phyloP scores from a whole-genome alignment of 2,113 vertebrate species.

The Datnioides undecimradiatus region DNA sequence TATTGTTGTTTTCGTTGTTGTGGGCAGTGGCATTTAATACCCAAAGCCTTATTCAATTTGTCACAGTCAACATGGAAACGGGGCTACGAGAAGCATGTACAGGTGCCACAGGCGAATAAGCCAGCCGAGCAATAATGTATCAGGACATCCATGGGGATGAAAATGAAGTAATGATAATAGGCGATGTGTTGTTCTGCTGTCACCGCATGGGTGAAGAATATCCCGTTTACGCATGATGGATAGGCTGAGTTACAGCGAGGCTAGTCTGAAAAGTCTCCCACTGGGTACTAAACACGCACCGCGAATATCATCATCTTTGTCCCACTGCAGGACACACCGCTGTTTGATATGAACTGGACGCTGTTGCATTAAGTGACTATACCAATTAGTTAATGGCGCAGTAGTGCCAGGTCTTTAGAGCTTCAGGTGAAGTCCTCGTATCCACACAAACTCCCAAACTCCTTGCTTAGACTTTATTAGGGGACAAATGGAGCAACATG shows the following conservation, averaged over 20 bases:
- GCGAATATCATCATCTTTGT: constrained; percentile 13
- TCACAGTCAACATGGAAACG: constrained; percentile 16
- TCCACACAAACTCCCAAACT: constrained; percentile 10
- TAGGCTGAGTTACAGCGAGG: constrained; percentile 27
- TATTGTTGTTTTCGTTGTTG: constrained; percentile 37
- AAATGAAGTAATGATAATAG: constrained; percentile 11
- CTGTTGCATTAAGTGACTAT: constrained; percentile 19
- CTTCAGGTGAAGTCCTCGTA: not conserved
- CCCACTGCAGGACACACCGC: constrained; percentile 12
- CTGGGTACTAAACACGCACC: constrained; percentile 28
- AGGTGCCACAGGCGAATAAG: constrained; percentile 47
- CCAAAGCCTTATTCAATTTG: constrained; percentile 25
- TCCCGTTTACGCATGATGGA: constrained; percentile 54
- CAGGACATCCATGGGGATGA: not conserved
- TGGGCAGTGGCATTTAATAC: constrained; percentile 22
- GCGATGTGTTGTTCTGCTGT: constrained; percentile 36
- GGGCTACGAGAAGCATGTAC: constrained; percentile 19
- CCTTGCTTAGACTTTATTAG: not conserved
- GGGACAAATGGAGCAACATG: not conserved
- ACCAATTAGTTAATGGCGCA: constrained; percentile 15
- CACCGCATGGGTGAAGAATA: constrained; percentile 26
- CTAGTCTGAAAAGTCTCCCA: constrained; percentile 44
- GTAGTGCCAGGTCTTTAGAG: not conserved
- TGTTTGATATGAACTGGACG: constrained; percentile 24
- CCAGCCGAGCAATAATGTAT: not conserved